phyloP scores from a whole-genome alignment of 2,113 vertebrate genomes.

The Motacilla alba region DNA sequence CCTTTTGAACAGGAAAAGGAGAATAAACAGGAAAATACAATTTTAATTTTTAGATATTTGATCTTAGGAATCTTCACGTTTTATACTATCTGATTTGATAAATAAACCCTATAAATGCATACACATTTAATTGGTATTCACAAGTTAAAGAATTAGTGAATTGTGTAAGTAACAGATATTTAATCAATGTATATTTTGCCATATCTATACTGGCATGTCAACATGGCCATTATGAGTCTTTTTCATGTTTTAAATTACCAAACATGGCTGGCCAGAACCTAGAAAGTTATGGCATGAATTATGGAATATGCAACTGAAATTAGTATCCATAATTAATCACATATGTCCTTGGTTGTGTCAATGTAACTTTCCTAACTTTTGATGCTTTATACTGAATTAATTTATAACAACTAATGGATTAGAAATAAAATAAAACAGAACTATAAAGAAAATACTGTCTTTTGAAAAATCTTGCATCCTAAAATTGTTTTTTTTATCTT shows the following conservation, averaged over 20 bases:
- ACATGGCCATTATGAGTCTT: not conserved
- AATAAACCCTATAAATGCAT: not conserved
- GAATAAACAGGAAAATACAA: no score
- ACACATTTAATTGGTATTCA: not conserved
- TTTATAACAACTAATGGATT: not conserved
- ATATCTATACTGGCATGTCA: not conserved
- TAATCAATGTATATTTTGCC: not conserved
- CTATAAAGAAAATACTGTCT: not conserved
- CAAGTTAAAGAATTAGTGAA: not conserved
- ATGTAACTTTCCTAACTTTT: not conserved
- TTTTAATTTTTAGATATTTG: not conserved
- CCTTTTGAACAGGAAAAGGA: no score
- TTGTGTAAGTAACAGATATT: not conserved
- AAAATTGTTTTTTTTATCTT: slow-evolving; percentile 5
- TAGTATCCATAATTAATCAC: not conserved
- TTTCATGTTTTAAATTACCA: not conserved
- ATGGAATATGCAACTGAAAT: not conserved
- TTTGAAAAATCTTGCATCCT: not conserved
- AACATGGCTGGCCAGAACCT: not conserved
- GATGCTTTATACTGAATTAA: not conserved
- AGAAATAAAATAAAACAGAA: not conserved
- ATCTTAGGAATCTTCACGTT: not conserved
- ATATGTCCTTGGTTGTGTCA: not conserved
- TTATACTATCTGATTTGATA: not conserved
- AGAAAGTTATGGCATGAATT: not conserved